phyloP scores from a whole-genome alignment of 2,113 vertebrate genomes.

The Panthera tigris region DNA sequence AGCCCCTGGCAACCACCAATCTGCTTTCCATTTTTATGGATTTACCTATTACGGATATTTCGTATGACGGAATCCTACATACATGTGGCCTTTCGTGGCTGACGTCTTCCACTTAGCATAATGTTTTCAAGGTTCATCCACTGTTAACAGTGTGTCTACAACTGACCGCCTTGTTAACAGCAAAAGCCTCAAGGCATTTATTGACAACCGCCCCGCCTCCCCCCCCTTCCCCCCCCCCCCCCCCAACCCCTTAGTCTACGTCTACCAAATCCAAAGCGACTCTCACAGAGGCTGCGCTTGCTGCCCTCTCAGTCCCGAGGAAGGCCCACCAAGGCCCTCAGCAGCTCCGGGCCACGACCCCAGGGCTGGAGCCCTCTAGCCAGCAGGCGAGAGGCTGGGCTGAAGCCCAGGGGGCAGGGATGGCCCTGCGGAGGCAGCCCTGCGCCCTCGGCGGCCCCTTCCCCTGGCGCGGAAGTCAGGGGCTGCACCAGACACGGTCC shows the following conservation, averaged over 20 bases:
- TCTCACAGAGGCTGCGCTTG: background rate
- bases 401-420: background rate
- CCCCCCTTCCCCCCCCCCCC: rapidly evolving
- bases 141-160: background rate
- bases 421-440: background rate
- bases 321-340: background rate
- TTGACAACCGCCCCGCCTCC: background rate
- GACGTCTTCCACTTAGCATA: background rate
- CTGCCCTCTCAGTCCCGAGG: background rate
- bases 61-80: background rate
- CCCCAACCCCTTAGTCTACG: too few relatives aligned
- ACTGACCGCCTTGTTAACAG: background rate
- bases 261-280: background rate
- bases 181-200: background rate
- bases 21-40: background rate
- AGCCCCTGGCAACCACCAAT: background rate
- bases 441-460: background rate
- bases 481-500: background rate
- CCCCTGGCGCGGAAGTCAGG: background rate
- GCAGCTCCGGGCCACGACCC: background rate
- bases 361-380: background rate
- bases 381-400: background rate
- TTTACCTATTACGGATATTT: background rate
- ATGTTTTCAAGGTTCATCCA: background rate
- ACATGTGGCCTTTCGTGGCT: background rate